Evolutionary conservation across 2,113 vertebrate genomes (phyloP), one percentile per base, ranked within the genome.

Genomic region (Misgurnus anguillicaudatus): DNA sequence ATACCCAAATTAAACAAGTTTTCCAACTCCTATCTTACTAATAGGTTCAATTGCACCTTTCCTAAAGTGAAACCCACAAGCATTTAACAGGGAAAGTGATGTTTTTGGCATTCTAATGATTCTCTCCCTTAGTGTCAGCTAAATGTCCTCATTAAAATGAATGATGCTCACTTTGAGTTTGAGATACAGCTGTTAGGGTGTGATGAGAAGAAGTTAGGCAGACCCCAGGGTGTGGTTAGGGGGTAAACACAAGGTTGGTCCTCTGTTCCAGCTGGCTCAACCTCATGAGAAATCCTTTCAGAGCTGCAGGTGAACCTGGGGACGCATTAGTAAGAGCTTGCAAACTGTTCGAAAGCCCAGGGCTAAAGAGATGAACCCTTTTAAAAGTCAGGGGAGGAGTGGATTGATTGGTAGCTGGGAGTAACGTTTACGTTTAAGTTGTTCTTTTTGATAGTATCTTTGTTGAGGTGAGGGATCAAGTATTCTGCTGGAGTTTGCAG

Each of bases 131-230:
- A 62, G 55, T 14, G 60, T 53, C 58, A 17, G 38, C n/a, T 75
- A 68, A 74, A 80, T 68, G 14, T 51, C 45, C 10, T 61, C 72
- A 74, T 74, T 62, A 74, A 31, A 74, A 21, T 74, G 72, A 74
- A 36, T n/a, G 17, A 62, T 24, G 8, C n/a, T 11, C 57, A 61
- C 39, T 47, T 42, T 74, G 13, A 47, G 39, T 41, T 42, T 16
- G 21, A 42, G 14, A 16, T 73, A 74, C 57, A 74, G 71, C 55
- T 57, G 47, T 41, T 13, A 24, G 19, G 19, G 14, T 70, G 42
- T 17, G 14, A 51, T 51, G 53, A 62, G 61, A 61, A 3, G 7
- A 41, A 11, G 19, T 65, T 60, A 39, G 36, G 53, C 13, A 55
- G 67, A 79, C 67, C 48, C 38, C n/a, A 39, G 39, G 41, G 45